phyloP scores from a whole-genome alignment of 2,797 vertebrate genomes.

The Hippoglossus hippoglossus region DNA sequence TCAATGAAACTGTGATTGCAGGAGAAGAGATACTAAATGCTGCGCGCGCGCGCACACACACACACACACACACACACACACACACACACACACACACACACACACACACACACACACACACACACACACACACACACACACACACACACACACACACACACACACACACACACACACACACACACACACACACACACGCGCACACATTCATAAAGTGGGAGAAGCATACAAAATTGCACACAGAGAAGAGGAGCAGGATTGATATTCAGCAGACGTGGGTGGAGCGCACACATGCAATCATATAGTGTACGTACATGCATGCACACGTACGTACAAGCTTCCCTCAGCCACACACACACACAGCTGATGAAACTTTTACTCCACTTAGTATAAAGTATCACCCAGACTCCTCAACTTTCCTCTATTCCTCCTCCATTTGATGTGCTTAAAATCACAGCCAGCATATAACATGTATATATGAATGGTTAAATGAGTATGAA shows the following conservation, averaged over 20 bases:
- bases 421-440: too few relatives aligned
- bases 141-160: neutral
- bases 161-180: slow-evolving; percentile 6
- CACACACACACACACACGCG: slow-evolving; percentile 4
- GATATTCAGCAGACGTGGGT: too few relatives aligned
- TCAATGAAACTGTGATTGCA: slow-evolving; percentile 67
- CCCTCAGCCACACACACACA: neutral
- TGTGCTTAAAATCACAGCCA: too few relatives aligned
- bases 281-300: neutral
- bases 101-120: slow-evolving; percentile 9
- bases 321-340: neutral
- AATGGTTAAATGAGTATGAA: neutral
- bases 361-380: too few relatives aligned
- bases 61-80: slow-evolving; percentile 9
- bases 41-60: neutral
- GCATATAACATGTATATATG: too few relatives aligned
- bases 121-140: too few relatives aligned
- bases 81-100: neutral
- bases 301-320: neutral
- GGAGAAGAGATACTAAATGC: slow-evolving; percentile 38
- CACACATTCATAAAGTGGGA: neutral
- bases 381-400: neutral
- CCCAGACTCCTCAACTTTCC: too few relatives aligned
- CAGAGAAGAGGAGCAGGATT: too few relatives aligned
- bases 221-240: neutral